phyloP scores from a whole-genome alignment of 2,888 invertebrate species.

The Ommatoiulus sabulosus region DNA sequence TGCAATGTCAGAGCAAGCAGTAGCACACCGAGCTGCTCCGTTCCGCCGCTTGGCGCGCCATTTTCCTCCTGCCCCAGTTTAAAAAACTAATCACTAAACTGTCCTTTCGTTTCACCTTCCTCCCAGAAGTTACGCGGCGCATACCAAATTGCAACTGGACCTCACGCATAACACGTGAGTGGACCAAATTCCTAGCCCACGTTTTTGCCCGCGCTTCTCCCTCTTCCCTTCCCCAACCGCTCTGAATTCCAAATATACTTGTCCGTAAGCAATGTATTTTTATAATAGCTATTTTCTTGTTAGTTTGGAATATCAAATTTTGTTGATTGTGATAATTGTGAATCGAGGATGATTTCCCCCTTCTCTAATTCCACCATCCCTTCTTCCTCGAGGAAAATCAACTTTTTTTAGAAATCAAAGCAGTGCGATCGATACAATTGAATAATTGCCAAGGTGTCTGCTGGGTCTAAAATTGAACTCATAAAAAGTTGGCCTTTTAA shows the following conservation, averaged over 20 bases:
- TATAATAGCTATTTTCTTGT: constrained; percentile 57
- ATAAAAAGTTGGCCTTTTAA: not conserved
- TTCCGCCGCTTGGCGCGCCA: constrained; percentile 48
- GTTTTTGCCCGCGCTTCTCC: constrained; percentile 13
- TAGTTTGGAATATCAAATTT: constrained; percentile 57
- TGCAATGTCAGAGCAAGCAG: constrained; percentile 11
- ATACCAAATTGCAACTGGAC: constrained; percentile 27
- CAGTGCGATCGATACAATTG: not conserved
- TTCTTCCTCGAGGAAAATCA: constrained; percentile 47
- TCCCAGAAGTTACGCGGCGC: constrained; percentile 26
- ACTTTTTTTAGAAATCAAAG: constrained; percentile 41
- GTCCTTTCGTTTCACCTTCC: constrained; percentile 19
- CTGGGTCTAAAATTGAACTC: not conserved
- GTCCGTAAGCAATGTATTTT: constrained; percentile 57
- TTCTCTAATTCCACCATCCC: constrained; percentile 22
- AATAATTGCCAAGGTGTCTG: not conserved
- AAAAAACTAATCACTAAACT: constrained; percentile 42
- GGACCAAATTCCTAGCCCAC: constrained; percentile 46
- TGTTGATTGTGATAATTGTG: constrained; percentile 56
- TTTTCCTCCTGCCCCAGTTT: constrained; percentile 9
- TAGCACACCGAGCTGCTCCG: constrained; percentile 45
- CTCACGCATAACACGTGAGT: constrained; percentile 10
- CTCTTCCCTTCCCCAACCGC: constrained; percentile 29
- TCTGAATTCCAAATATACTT: constrained; percentile 50
- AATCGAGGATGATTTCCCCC: constrained; percentile 44